Conservation (phyloP, 1,140 invertebrate species). For the Drosophila pallidifrons region DNA sequence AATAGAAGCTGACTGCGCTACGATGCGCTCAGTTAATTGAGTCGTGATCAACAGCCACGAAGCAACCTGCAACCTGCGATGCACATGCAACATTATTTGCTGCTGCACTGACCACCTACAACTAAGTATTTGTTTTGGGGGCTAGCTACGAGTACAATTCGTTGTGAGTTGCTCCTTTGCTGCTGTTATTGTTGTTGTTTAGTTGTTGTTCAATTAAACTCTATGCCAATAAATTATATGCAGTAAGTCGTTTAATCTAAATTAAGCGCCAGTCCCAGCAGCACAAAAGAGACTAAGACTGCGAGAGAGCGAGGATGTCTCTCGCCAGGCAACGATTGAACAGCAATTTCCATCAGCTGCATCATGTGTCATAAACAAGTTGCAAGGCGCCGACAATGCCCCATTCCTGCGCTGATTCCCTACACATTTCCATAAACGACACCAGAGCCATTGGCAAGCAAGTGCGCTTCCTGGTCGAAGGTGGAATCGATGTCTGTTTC, state of each 20-base stretch:
- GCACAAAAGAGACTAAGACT: neutral
- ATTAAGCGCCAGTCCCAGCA: conserved; percentile 66
- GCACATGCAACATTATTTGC: conserved; percentile 20
- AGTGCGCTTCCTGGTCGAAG: conserved; percentile 60
- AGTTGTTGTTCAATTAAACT: conserved; percentile 78
- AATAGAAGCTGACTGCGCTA: neutral
- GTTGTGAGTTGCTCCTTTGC: neutral
- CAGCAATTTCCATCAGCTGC: conserved; percentile 73
- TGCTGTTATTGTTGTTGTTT: conserved; percentile 32
- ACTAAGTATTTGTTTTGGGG: conserved; percentile 54
- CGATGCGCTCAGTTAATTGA: conserved; percentile 50
- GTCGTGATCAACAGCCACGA: conserved; percentile 79
- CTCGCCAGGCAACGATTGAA: conserved; percentile 36
- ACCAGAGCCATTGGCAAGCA: conserved; percentile 52
- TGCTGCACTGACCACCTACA: conserved; percentile 72
- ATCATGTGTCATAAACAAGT: conserved; percentile 83
- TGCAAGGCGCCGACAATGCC: conserved; percentile 74
- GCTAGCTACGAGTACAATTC: neutral
- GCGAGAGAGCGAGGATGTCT: neutral
- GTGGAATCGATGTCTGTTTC: conserved; percentile 11
- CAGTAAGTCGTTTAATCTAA: conserved; percentile 82
- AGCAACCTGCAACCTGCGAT: conserved; percentile 30
- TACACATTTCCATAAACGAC: conserved; percentile 64
- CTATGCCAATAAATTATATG: conserved; percentile 79
- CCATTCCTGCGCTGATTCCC: conserved; percentile 22